These are phyloP conservation scores for Trinectes maculatus DNA, from an alignment of 2,113 vertebrate genomes.

Conservation along the genomic window DNA sequence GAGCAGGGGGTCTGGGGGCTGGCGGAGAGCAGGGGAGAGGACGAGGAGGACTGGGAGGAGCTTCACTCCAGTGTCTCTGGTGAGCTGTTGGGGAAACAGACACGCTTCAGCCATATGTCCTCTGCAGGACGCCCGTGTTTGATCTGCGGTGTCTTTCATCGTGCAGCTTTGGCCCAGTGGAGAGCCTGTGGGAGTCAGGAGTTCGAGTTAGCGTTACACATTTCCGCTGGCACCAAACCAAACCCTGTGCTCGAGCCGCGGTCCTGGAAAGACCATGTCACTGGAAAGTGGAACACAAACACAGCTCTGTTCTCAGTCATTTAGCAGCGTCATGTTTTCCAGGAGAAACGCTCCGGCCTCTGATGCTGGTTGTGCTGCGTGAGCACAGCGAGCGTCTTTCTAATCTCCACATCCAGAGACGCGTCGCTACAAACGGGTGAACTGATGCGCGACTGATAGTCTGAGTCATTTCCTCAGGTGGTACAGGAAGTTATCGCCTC, in stretches of 20 bases:
- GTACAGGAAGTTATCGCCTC: not conserved
- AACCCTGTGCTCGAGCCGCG: not conserved
- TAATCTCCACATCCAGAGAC: conserved; percentile 38
- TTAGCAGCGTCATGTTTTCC: conserved; percentile 61
- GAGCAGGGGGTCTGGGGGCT: conserved; percentile 85
- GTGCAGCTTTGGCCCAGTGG: conserved; percentile 11
- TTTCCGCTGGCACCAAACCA: conserved; percentile 5
- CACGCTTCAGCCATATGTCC: not conserved
- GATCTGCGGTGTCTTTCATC: conserved; percentile 48
- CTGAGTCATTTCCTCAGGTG: conserved; percentile 15
- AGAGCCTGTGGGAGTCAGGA: not conserved
- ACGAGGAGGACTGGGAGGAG: conserved; percentile 85
- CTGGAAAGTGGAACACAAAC: conserved; percentile 57
- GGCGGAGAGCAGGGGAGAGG: conserved; percentile 82
- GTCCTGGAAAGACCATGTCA: not conserved
- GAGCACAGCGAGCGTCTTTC: conserved; percentile 45
- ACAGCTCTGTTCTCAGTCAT: conserved; percentile 47
- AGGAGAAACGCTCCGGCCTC: conserved; percentile 34
- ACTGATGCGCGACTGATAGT: not conserved
- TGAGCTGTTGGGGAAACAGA: conserved; percentile 71
- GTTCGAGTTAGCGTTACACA: conserved; percentile 27
- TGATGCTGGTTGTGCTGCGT: conserved; percentile 28
- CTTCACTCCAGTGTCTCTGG: conserved; percentile 88
- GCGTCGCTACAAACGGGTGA: conserved; percentile 14
- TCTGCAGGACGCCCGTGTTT: conserved; percentile 23